These are phyloP conservation scores for Himalopsyche anomala DNA, from an alignment of 2,888 invertebrate genomes.

Conservation along the genomic window DNA sequence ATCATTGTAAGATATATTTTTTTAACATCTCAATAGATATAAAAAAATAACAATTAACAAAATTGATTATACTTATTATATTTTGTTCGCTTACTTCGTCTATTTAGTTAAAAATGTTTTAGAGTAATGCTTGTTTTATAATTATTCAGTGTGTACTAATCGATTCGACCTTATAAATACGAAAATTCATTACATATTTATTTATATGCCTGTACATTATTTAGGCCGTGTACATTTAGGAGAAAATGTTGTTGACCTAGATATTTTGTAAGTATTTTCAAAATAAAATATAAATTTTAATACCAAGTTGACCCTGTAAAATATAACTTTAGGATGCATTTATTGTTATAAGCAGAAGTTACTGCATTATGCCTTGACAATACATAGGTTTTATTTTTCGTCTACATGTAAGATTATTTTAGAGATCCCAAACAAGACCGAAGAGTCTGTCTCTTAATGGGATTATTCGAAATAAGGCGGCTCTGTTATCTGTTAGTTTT, in stretches of 20 bases:
- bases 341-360: background rate
- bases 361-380: background rate
- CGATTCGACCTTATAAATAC: too few species aligned
- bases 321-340: background rate
- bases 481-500: conserved; percentile 11
- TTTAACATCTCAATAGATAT: too few species aligned
- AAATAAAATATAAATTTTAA: background rate
- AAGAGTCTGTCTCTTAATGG: background rate
- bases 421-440: too few species aligned
- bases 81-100: too few species aligned
- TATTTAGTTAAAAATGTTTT: too few species aligned
- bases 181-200: too few species aligned
- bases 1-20: too few species aligned
- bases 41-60: too few species aligned
- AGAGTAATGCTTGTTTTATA: too few species aligned
- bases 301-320: background rate
- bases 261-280: background rate
- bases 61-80: too few species aligned
- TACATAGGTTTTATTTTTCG: background rate
- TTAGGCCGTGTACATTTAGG: background rate
- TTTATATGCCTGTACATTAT: too few species aligned
- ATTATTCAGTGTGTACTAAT: too few species aligned
- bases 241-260: background rate
- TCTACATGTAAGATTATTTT: conserved; percentile 2
- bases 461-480: conserved; percentile 5